Evolutionary conservation across 2,797 vertebrate species (phyloP), one percentile per base, ranked within the genome.

Genomic region (Sus cebifrons): DNA sequence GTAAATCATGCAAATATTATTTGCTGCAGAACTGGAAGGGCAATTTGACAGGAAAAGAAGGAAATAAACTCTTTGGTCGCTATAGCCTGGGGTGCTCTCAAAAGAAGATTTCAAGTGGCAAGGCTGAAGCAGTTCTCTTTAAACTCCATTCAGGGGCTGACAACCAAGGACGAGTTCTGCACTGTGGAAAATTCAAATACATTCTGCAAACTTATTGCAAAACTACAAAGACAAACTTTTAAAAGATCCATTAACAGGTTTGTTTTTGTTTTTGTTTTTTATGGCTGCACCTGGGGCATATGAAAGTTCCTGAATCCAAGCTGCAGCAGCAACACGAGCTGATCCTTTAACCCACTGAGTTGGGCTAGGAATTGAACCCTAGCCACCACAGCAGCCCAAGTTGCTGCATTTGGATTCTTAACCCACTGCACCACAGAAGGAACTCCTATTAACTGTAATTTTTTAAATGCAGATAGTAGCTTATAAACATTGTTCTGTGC

Each of bases 151-250:
- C n/a, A 44, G 52, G 17, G 17, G 44, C 27, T 64, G 36, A 65
- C 56, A 91, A 49, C 54, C 3, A 3, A 5, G 13, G 73, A 52
- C 75, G n/a, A 25, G 65, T 62, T 91, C n/a, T 62, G 10, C 15
- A 21, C 87, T 71, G 32, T 75, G 54, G 67, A 89, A 70, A 92
- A 95, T 67, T 70, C 75, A 74, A 81, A 85, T 67, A 49, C 44
- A 49, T 49, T 49, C 5, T 49, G 44, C 44, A 49, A 49, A 49
- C 44, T 49, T 49, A 49, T 49, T 49, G 6, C 44, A 49, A 52
- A 73, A 70, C n/a, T 14, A 23, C 23, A 82, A 54, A 68, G 82
- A 67, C 36, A 83, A 91, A 70, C 70, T 68, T 32, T 52, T n/a
- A 67, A 86, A 93, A 75, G 52, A 93, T 54, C 36, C 65, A 16